Evolutionary conservation across 2,888 invertebrate genomes (phyloP).

Genomic region (Hyalella azteca): DNA sequence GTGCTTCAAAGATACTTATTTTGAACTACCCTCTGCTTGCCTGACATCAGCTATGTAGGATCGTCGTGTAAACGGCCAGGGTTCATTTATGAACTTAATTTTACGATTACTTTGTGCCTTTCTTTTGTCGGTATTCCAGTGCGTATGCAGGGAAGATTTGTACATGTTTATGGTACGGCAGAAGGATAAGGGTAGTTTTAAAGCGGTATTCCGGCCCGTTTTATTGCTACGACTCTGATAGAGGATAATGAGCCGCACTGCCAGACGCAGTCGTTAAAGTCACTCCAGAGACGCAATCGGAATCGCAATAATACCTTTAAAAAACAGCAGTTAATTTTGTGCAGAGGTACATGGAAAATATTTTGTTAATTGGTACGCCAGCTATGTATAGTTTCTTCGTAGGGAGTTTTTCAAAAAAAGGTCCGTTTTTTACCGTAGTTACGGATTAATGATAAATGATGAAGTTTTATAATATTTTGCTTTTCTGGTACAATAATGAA

Average conservation of each 20-base stretch:
- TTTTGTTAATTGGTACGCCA: no score
- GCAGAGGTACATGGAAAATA: no score
- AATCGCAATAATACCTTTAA: constrained; percentile 30
- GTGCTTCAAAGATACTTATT: no score
- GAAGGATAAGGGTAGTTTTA: constrained; percentile 20
- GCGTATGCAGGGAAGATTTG: constrained; percentile 25
- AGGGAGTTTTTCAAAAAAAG: no score
- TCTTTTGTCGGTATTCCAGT: neutral
- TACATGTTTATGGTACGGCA: constrained; percentile 19
- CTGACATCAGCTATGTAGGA: no score
- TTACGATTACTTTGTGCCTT: neutral
- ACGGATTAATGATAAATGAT: no score
- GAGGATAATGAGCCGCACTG: constrained; percentile 20
- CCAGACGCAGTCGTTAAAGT: constrained; percentile 19
- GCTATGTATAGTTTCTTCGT: no score
- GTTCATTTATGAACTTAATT: neutral
- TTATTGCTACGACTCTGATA: constrained; percentile 33
- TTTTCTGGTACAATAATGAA: no score
- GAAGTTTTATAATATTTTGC: no score
- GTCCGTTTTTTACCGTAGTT: no score
- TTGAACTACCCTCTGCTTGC: no score
- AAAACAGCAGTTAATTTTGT: constrained; percentile 1
- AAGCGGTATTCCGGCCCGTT: constrained; percentile 27
- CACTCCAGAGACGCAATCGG: constrained; percentile 32
- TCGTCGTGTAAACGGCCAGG: no score